Conservation (phyloP, 2,113 vertebrate genomes). For the Physeter macrocephalus region DNA sequence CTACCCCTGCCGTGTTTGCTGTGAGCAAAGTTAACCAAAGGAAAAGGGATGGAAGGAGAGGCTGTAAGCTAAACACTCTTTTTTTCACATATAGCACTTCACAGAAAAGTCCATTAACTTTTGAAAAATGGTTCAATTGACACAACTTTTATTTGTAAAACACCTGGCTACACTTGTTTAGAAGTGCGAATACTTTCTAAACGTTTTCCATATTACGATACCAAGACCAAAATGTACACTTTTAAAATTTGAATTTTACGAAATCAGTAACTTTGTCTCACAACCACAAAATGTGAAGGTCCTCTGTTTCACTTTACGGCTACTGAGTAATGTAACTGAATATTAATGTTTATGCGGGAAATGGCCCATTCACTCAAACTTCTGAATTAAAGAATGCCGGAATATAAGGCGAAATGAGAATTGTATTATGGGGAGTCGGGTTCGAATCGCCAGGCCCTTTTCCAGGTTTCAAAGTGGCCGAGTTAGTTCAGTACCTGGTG, state of each 20-base stretch:
- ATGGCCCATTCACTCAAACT: neutral
- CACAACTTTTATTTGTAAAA: neutral
- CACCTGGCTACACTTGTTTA: neutral
- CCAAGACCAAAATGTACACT: neutral
- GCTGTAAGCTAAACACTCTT: neutral
- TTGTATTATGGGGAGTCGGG: neutral
- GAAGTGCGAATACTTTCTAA: neutral
- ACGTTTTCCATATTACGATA: neutral
- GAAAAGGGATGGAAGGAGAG: neutral
- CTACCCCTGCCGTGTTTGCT: neutral
- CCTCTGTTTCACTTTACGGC: neutral
- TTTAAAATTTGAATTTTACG: neutral
- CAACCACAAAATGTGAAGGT: neutral
- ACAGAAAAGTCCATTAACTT: neutral
- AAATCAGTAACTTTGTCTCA: neutral
- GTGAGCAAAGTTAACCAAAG: neutral
- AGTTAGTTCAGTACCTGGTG: neutral
- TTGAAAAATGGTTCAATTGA: neutral
- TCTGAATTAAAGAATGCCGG: neutral
- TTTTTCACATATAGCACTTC: neutral
- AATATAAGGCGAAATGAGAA: neutral
- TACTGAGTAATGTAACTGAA: neutral
- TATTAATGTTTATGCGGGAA: neutral
- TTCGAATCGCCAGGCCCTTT: neutral
- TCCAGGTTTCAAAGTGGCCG: neutral